These are phyloP conservation scores for Drosophila navojoa DNA, from an alignment of 1,140 invertebrate species.

Conservation along the genomic window DNA sequence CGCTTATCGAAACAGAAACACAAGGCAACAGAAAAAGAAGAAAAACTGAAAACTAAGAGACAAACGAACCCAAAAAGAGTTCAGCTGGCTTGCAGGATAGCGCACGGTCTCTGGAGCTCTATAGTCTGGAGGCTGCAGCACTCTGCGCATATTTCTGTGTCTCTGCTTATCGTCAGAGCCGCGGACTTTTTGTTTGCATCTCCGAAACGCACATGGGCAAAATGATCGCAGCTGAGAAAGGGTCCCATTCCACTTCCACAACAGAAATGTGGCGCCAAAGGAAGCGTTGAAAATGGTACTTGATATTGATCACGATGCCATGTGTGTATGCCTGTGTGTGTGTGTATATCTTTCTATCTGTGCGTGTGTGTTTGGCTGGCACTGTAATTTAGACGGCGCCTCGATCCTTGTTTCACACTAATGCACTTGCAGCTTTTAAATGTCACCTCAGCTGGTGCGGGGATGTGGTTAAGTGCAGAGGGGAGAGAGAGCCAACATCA, in stretches of 20 bases:
- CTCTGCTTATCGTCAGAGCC: slow-evolving; percentile 60
- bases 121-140: slow-evolving; percentile 25
- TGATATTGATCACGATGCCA: slow-evolving; percentile 70
- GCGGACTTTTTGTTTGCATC: slow-evolving; percentile 71
- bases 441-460: slow-evolving; percentile 54
- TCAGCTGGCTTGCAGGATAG: slow-evolving; percentile 59
- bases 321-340: slow-evolving; percentile 20
- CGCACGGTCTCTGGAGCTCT: slow-evolving; percentile 20
- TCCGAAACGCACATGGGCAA: slow-evolving; percentile 51
- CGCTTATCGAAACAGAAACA: slow-evolving; percentile 71
- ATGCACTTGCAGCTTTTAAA: slow-evolving; percentile 81
- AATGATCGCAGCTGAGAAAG: slow-evolving; percentile 50
- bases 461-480: slow-evolving; percentile 34
- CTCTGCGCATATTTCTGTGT: slow-evolving; percentile 61
- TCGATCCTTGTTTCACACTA: slow-evolving; percentile 80
- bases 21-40: slow-evolving; percentile 27
- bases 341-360: slow-evolving; percentile 3
- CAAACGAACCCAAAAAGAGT: slow-evolving; percentile 58
- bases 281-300: slow-evolving; percentile 80
- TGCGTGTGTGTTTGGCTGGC: slow-evolving; percentile 20
- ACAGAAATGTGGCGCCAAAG: slow-evolving; percentile 78
- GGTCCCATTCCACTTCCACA: slow-evolving; percentile 39
- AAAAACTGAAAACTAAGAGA: slow-evolving; percentile 1
- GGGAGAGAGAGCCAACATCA: slow-evolving; percentile 1
- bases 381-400: slow-evolving; percentile 83